A percentile compares a stretch with the other conserved stretches of the same genome.
Conservation (phyloP, 2,797 vertebrate species). For the Gymnopithys bicolor region DNA sequence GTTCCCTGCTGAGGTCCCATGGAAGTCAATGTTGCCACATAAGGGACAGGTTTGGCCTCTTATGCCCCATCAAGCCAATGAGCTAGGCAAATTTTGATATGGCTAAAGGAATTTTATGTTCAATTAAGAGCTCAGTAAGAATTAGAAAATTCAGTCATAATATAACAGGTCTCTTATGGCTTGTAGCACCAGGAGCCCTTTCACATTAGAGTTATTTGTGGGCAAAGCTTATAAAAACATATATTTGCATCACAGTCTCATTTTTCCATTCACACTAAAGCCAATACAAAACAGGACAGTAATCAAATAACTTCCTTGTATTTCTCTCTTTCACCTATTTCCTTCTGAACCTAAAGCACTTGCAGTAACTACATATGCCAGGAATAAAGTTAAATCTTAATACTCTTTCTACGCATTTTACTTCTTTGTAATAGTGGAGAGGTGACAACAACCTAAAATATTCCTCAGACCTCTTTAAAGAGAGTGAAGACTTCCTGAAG, state of each 20-base stretch:
- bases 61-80: constrained; percentile 22
- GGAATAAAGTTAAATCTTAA: background rate
- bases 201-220: constrained; percentile 1
- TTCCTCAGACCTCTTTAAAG: background rate
- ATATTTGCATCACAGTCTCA: background rate
- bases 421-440: background rate
- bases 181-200: constrained; percentile 13
- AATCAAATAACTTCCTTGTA: background rate
- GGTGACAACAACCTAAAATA: background rate
- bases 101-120: constrained; percentile 1
- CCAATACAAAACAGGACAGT: background rate
- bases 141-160: constrained; percentile 1
- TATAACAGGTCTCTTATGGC: constrained; percentile 6
- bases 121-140: constrained; percentile 28
- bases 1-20: background rate
- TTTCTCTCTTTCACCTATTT: background rate
- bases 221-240: constrained; percentile 10
- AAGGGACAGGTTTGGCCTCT: background rate
- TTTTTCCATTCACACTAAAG: background rate
- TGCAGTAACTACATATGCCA: background rate
- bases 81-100: constrained; percentile 22
- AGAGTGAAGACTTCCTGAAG: background rate
- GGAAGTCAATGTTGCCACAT: background rate
- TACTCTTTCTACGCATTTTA: background rate
- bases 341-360: background rate